phyloP scores from a whole-genome alignment of 2,113 vertebrate genomes.

The Megaceryle maxima region DNA sequence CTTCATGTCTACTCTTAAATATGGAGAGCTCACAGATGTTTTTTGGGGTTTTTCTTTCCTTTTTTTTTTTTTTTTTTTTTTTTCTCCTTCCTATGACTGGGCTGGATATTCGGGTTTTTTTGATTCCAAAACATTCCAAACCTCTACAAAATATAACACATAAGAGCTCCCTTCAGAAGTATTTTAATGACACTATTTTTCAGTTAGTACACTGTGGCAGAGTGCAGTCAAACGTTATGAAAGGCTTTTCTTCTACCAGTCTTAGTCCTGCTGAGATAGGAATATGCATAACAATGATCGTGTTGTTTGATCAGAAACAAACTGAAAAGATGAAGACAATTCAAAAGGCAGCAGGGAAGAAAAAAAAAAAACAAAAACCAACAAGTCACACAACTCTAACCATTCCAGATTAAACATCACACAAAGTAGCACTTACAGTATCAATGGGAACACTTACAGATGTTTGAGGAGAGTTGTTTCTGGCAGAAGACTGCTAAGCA shows the following conservation, averaged over 20 bases:
- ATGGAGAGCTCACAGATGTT: background rate
- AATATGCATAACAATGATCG: conserved; percentile 12
- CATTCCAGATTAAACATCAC: background rate
- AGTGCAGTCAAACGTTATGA: background rate
- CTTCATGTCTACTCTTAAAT: background rate
- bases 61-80: background rate
- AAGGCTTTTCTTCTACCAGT: background rate
- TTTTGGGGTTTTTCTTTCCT: background rate
- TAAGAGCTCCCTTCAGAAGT: background rate
- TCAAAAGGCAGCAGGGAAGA: background rate
- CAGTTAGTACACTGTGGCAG: background rate
- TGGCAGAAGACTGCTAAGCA: background rate
- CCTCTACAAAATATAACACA: background rate
- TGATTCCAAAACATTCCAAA: background rate
- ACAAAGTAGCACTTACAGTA: fast-evolving
- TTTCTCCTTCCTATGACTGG: background rate
- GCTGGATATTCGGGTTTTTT: background rate
- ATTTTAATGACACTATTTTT: background rate
- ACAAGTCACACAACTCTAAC: background rate
- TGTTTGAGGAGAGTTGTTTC: background rate
- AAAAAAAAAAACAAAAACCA: background rate
- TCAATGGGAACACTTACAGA: background rate
- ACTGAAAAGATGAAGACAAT: background rate
- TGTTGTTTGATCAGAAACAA: conserved; percentile 36
- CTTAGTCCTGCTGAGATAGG: background rate